Evolutionary conservation across 2,888 invertebrate genomes (phyloP).

Genomic region (Epirrhoe tristata): DNA sequence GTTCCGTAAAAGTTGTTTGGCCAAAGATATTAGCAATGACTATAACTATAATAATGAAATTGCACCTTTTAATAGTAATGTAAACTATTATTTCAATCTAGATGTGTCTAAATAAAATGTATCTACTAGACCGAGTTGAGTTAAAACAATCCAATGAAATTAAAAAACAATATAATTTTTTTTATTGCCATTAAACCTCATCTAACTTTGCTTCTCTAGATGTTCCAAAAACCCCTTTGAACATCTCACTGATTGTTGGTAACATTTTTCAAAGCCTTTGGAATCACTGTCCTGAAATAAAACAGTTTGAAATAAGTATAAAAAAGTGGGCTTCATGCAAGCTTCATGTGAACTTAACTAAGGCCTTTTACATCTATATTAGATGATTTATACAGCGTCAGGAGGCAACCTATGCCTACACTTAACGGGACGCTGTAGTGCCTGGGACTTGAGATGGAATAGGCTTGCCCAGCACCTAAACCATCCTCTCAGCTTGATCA

Average conservation of each 20-base stretch:
- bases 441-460: too few relatives aligned
- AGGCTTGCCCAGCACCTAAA: too few relatives aligned
- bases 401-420: too few relatives aligned
- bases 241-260: conserved; percentile 76
- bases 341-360: too few relatives aligned
- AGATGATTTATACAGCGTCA: too few relatives aligned
- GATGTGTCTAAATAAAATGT: conserved; percentile 9
- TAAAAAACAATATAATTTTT: too few relatives aligned
- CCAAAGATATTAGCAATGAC: conserved; percentile 20
- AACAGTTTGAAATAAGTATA: conserved; percentile 2
- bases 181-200: too few relatives aligned
- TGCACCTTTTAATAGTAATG: conserved; percentile 1
- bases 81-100: conserved; percentile 33
- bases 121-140: too few relatives aligned
- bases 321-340: background rate
- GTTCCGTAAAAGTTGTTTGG: conserved; percentile 35
- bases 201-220: conserved; percentile 48
- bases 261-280: conserved; percentile 77
- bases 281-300: conserved; percentile 69
- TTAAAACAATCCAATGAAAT: too few relatives aligned
- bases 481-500: too few relatives aligned
- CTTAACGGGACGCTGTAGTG: too few relatives aligned
- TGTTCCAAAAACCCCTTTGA: conserved; percentile 73
- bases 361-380: too few relatives aligned
- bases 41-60: background rate